phyloP scores from a whole-genome alignment of 2,888 invertebrate species.

The Melanostoma scalare region DNA sequence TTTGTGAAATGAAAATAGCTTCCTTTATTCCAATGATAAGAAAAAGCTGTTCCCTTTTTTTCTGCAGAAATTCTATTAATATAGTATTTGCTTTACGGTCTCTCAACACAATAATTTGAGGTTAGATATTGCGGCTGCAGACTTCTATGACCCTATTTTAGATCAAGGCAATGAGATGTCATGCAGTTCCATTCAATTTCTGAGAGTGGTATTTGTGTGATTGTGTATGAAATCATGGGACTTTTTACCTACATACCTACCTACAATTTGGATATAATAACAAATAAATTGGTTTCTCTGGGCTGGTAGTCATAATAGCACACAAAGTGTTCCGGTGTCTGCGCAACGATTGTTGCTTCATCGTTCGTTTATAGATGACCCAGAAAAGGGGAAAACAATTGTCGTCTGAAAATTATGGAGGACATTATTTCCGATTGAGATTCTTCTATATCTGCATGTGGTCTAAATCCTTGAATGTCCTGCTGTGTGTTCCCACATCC shows the following conservation, averaged over 20 bases:
- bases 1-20: not conserved
- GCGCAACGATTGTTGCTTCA: conserved; percentile 65
- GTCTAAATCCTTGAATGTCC: not conserved
- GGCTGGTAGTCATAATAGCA: conserved; percentile 60
- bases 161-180: conserved; percentile 63
- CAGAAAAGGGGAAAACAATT: conserved; percentile 43
- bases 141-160: conserved; percentile 49
- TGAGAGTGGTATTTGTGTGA: not conserved
- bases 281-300: conserved; percentile 69
- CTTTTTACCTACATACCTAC: conserved; percentile 18
- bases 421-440: conserved; percentile 7
- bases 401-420: conserved; percentile 7
- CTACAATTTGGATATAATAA: conserved; percentile 18
- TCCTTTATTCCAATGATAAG: conserved; percentile 8
- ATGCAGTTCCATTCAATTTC: conserved; percentile 59
- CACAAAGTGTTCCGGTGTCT: conserved; percentile 59
- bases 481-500: not conserved
- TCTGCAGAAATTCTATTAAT: conserved; percentile 11
- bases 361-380: conserved; percentile 31
- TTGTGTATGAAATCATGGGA: conserved; percentile 9
- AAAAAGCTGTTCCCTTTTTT: conserved; percentile 3
- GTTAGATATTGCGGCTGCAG: conserved; percentile 41
- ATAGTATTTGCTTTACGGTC: not conserved
- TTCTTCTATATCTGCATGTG: not conserved
- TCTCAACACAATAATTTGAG: conserved; percentile 19